Percentiles rank a stretch among this genome's conserved stretches.
These are phyloP conservation scores for Oceanites oceanicus DNA, from an alignment of 2,113 vertebrate genomes.

Conservation along the genomic window DNA sequence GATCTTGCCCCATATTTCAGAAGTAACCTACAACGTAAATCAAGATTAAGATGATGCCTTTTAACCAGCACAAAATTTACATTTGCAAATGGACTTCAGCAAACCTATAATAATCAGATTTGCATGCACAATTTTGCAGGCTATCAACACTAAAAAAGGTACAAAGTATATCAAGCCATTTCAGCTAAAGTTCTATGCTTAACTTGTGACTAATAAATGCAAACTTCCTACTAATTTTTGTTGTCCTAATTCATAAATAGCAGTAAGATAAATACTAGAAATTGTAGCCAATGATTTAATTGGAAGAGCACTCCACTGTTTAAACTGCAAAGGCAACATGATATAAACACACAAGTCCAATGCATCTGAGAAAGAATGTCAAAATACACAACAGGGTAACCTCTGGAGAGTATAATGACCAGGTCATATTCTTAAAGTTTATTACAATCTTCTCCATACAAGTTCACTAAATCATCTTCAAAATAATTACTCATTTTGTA, in stretches of 20 bases:
- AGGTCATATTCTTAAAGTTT: not conserved
- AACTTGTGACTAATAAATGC: not conserved
- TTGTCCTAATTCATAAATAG: not conserved
- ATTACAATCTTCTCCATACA: not conserved
- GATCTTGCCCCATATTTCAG: not conserved
- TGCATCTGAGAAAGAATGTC: not conserved
- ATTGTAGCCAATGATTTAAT: not conserved
- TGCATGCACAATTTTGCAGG: not conserved
- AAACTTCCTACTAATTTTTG: not conserved
- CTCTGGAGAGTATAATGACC: not conserved
- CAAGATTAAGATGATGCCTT: not conserved
- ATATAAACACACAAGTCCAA: not conserved
- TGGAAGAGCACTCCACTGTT: not conserved
- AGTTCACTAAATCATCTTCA: not conserved
- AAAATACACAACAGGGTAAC: not conserved
- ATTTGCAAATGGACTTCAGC: not conserved
- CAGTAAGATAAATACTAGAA: not conserved
- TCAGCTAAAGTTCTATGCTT: not conserved
- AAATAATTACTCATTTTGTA: not conserved
- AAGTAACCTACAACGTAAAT: not conserved
- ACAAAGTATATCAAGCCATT: not conserved
- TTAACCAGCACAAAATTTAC: not conserved
- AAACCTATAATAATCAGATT: not conserved
- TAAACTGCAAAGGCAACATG: not conserved
- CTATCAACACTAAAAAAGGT: not conserved